Evolutionary conservation across 2,797 vertebrate genomes (phyloP), one percentile per base, ranked within the genome.

Genomic region (Leptoclinus maculatus): DNA sequence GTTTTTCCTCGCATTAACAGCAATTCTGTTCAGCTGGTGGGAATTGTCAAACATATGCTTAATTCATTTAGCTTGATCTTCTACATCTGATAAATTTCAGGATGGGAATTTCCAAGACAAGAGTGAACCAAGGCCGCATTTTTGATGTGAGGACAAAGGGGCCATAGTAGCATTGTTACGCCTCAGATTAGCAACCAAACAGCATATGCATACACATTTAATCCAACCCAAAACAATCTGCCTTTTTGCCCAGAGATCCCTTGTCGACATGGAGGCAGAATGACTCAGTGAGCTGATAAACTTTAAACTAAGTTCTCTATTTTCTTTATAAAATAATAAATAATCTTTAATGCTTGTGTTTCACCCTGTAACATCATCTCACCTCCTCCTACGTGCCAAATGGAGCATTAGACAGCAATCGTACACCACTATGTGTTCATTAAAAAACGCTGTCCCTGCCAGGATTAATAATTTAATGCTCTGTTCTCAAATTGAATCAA

Each of bases 401-500:
- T 63, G 67, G 68, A 82, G 79, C 78, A 84, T 85, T 74, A 83
- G 64, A 78, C 25, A 65, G 70, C 68, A 81, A 73, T 78, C 70
- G 68, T 66, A 76, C 78, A 71, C 64, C 66, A 57, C 71, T 70
- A 54, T 60, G 77, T 77, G 73, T 79, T 84, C 78, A 78, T 83
- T 79, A 71, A 74, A 81, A 81, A 64, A 47, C 36, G 0, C 69
- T 45, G 4, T 66, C 34, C 27, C 58, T 74, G 81, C 82, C 85
- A 83, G 51, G 60, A 74, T 80, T 58, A 76, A 85, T 91, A 72
- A 82, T 83, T 83, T 38, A 87, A 70, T 69, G 54, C 73, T 72
- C 45, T 77, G 38, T 78, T 80, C 82, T 80, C 57, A 82, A 83
- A 87, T 71, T 58, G 29, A 86, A 85, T 85, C 71, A 84, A 82